Percentiles rank a stretch among this genome's conserved stretches.
Evolutionary conservation across 1,140 invertebrate species (phyloP).

Genomic region (Trachymyrmex septentrionalis): DNA sequence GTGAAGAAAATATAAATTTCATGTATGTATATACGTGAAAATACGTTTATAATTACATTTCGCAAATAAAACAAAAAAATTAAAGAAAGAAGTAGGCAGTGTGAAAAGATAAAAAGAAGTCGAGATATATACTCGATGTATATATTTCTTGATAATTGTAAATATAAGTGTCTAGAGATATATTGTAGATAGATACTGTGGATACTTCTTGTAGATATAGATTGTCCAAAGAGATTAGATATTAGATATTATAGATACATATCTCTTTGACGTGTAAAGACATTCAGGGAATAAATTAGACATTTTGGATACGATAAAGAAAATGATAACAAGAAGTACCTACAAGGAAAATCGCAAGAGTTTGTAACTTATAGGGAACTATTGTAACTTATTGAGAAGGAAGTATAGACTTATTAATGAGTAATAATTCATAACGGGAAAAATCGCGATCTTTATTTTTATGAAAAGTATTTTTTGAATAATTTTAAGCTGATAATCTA

Average conservation of each 20-base stretch:
- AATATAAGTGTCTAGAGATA: background rate
- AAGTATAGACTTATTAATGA: constrained; percentile 4
- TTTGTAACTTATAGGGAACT: too few relatives aligned
- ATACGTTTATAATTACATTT: background rate
- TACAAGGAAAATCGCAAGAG: constrained; percentile 1
- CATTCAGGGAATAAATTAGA: constrained; percentile 43
- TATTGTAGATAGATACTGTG: background rate
- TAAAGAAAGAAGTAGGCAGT: background rate
- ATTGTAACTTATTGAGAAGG: background rate
- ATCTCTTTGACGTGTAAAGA: constrained; percentile 7
- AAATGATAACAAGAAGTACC: background rate
- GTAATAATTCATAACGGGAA: constrained; percentile 69
- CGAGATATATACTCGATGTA: background rate
- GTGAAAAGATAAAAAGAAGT: constrained; percentile 1
- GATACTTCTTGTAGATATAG: background rate
- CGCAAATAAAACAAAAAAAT: constrained; percentile 7
- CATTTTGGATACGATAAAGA: constrained; percentile 14
- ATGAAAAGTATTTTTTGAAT: constrained; percentile 63
- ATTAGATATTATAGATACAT: background rate
- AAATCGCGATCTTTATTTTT: constrained; percentile 75
- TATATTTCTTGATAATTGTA: background rate
- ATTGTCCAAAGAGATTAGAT: constrained; percentile 1
- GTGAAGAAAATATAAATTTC: constrained; percentile 3
- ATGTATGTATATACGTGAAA: background rate
- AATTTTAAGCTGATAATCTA: constrained; percentile 20